Base-by-base conservation (phyloP, 1,140 invertebrate species). In the Lethrus apterus region DNA sequence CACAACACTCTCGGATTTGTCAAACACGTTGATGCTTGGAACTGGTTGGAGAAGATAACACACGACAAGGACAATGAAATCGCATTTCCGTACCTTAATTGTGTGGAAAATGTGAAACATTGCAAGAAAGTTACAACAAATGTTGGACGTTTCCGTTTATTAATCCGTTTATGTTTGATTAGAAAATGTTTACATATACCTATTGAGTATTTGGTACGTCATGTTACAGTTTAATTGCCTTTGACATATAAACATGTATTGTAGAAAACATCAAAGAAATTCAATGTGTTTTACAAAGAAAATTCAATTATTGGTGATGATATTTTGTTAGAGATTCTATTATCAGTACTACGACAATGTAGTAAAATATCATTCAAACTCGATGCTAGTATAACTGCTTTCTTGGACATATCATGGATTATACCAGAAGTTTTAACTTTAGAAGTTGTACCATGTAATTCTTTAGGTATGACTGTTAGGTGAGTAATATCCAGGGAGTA, bases 321-420 rank as follows among this genome's bases (percentile, higher is more conserved):
- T 60, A 79, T 78, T 49, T 51, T 79, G 14, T 64, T 69, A 1
- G 70, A 79, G 62, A 78, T 80, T 54, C 67, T 78, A 36, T 45
- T 77, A 33, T 78, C 77, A 0, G 72, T 77, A 21, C 59, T 79
- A 17, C 51, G 71, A 42, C 74, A 77, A 65, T 69, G 71, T 32
- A 68, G 68, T 36, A 70, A 68, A 52, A 59, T 80, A 23, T 64
- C 64, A 38, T 79, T 80, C 55, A 65, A 68, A 36, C 54, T 79
- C 30, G 68, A 77, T 56, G 50, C 75, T 26, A 67, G 61, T 44
- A 78, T 76, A 54, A 52, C 68, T 13, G 63, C 67, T 42, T 78
- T 79, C 53, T 48, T 79, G 18, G 75, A 79, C 54, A 63, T 71
- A 23, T 71, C 73, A 3, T 79, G 76, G 77, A 57, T 61, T 18